Conservation (phyloP, 2,797 vertebrate genomes). For the Schizopygopsis pylzovi region DNA sequence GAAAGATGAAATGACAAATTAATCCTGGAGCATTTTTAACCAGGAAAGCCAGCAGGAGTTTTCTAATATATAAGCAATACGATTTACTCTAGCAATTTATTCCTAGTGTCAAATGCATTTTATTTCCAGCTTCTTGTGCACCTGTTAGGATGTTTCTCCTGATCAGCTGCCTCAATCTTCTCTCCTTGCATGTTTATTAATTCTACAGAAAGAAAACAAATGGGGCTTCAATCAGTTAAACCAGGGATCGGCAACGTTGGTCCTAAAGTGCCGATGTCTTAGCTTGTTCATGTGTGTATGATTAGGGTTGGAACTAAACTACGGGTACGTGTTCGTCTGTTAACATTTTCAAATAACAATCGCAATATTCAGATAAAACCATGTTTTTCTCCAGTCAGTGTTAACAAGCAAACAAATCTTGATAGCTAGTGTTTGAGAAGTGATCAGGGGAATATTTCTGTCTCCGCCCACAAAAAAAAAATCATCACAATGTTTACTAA, state of each 20-base stretch:
- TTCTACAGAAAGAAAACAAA: constrained; percentile 32
- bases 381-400: too few relatives aligned
- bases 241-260: background rate
- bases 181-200: constrained; percentile 12
- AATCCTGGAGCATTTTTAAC: background rate
- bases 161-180: constrained; percentile 26
- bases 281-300: too few relatives aligned
- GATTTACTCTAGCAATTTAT: background rate
- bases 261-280: background rate
- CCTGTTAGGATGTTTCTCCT: constrained; percentile 43
- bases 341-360: too few relatives aligned
- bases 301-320: too few relatives aligned
- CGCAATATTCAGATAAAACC: too few relatives aligned
- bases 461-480: too few relatives aligned
- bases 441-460: too few relatives aligned
- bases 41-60: background rate
- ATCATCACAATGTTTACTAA: too few relatives aligned
- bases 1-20: background rate
- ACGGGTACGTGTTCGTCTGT: too few relatives aligned
- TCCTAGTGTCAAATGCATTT: background rate
- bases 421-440: too few relatives aligned
- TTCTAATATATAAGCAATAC: background rate
- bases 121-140: constrained; percentile 17
- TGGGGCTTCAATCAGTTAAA: background rate
- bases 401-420: too few relatives aligned